phyloP scores from a whole-genome alignment of 2,113 vertebrate genomes.

The Theropithecus gelada region DNA sequence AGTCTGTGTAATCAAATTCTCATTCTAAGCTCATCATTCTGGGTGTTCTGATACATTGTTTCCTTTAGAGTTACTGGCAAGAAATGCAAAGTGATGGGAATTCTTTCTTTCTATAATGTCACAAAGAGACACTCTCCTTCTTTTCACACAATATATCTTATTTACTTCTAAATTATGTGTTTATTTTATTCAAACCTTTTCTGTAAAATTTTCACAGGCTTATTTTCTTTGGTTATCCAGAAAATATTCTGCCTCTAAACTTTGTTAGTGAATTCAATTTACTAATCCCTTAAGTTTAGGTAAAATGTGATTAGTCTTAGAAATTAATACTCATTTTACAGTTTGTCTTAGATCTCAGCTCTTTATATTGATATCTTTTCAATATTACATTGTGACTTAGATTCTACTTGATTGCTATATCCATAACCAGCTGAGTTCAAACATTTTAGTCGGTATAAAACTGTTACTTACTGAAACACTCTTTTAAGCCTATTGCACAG shows the following conservation, averaged over 20 bases:
- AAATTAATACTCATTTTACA: constrained; percentile 42
- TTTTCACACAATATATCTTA: neutral
- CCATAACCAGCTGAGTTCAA: constrained; percentile 39
- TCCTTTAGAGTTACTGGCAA: neutral
- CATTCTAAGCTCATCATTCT: neutral
- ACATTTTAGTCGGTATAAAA: constrained; percentile 46
- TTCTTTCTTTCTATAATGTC: neutral
- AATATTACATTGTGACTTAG: constrained; percentile 10
- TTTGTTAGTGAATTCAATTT: constrained; percentile 38
- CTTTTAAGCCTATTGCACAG: constrained; percentile 41
- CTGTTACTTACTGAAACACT: neutral
- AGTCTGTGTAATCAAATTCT: neutral
- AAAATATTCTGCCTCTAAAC: constrained; percentile 10
- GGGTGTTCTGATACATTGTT: neutral
- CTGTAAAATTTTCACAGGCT: neutral
- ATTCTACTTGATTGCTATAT: constrained; percentile 55
- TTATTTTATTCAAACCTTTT: neutral
- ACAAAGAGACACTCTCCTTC: neutral
- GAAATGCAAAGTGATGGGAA: neutral
- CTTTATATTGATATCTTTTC: constrained; percentile 54
- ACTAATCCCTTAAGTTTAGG: constrained; percentile 21
- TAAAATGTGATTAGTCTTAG: constrained; percentile 42
- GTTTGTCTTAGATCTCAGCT: constrained; percentile 51
- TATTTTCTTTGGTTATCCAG: constrained; percentile 6
- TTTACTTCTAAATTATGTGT: neutral